Base-by-base conservation (phyloP, 2,797 vertebrate genomes). In the Fistularia commersonii region DNA sequence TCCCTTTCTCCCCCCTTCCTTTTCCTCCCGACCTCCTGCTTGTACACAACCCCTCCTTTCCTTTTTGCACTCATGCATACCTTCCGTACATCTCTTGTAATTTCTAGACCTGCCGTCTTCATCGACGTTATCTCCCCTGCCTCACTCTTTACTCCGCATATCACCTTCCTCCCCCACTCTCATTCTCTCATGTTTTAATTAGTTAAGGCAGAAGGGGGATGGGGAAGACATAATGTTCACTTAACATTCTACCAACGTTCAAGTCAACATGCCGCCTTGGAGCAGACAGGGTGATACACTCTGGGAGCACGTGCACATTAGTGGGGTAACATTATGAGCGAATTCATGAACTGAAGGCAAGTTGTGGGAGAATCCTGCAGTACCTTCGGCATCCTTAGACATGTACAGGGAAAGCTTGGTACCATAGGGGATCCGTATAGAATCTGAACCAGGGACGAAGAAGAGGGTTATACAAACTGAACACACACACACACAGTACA, bases 401-500 rank as follows among this genome's bases (percentile, higher is more conserved):
- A 91, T 89, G 89, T 92, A 92, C 89, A 90, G 89, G 84, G 89
- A 90, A 79, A 91, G 89, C 89, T 91, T 91, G 90, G 90, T 90
- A 87, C 91, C 91, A 77, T 92, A 92, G 74, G 91, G 91, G 80
- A 92, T 92, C 89, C 91, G 88, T 86, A 92, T 92, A 88, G 90
- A 92, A 91, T 92, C 91, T 92, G 90, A 87, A 87, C 87, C 90
- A 74, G 83, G 90, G 80, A 90, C 76, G 86, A 85, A 89, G 85
- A 88, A 90, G 66, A 88, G 80, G 81, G 78, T 88, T 86, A 87
- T 64, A 86, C 12, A 55, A 54, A 52, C 46, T 60, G 12, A 54
- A 68, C 64, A 52, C 54, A 62, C 32, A 45, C n/a, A 54, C 41
- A 43, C 46, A 66, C 49, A 70, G 41, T 51, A 64, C 48, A 61